Percentiles rank a stretch among this genome's conserved stretches.
These are phyloP conservation scores for Ochropleura plecta DNA, from an alignment of 2,888 invertebrate species.

Conservation along the genomic window DNA sequence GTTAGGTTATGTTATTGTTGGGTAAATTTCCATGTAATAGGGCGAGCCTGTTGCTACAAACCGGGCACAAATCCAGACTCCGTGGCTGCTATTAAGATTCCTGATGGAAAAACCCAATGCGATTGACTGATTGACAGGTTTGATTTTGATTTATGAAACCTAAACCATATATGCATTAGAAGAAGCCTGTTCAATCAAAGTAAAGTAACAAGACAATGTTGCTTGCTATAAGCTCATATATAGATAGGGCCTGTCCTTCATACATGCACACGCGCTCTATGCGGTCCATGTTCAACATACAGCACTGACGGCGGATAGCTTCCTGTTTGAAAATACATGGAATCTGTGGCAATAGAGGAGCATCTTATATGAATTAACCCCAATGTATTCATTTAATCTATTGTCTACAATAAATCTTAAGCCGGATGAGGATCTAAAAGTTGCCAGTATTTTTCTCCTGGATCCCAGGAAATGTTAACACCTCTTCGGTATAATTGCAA, in stretches of 20 bases:
- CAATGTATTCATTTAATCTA: background rate
- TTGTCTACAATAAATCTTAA: slow-evolving; percentile 9
- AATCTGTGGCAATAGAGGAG: background rate
- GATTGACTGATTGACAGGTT: no score
- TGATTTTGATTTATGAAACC: background rate
- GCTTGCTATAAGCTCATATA: background rate
- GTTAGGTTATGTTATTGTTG: no score
- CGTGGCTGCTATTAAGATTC: no score
- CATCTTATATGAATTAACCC: background rate
- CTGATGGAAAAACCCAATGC: no score
- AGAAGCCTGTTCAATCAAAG: background rate
- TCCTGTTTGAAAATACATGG: slow-evolving; percentile 5
- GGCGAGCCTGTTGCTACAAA: no score
- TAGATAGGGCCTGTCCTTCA: background rate
- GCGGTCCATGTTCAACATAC: background rate
- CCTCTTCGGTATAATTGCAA: background rate
- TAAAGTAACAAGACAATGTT: background rate
- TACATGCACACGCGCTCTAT: background rate
- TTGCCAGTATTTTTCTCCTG: background rate
- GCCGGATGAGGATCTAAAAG: background rate
- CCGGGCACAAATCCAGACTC: no score
- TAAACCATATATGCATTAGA: background rate
- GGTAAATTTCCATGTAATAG: no score
- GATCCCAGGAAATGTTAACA: background rate
- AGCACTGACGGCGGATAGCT: background rate